Base-by-base conservation (phyloP, 2,888 invertebrate species). In the Morinoia aosen region DNA sequence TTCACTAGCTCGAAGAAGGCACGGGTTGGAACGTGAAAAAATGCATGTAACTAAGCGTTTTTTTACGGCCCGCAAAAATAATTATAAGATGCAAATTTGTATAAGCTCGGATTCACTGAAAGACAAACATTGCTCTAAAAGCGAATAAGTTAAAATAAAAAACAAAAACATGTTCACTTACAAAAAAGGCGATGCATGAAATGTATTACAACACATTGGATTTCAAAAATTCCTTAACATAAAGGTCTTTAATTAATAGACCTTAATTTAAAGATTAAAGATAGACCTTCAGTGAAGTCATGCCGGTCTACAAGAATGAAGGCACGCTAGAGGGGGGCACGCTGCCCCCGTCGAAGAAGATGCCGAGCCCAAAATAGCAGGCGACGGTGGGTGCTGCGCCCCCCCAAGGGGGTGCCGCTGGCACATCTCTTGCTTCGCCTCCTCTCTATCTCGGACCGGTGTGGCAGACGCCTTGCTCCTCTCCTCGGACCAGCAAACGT, bases 361-460 rank as follows among this genome's bases (percentile, higher is more conserved):
- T 90, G 90, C 90, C 48, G 90, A 14, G n/a, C 90, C 90, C 40
- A 19, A 90, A 90, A 90, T 90, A 90, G 90, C 90, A 90, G 90
- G 48, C 90, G 90, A 48, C 90, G 90, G 90, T 90, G 90, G 90
- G 39, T 39, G 90, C 40, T 33, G 76, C 76, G 25, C 33, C 76
- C 61, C 76, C 76, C 10, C 0, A 16, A 1, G 76, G 48, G 39
- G 90, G 39, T 90, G 90, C 90, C 39, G 40, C 19, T 90, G 90
- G 90, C 90, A 90, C 90, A 16, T 16, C 39, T 11, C 90, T 90
- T 12, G 90, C 90, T 40, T 90, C 40, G 90, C 90, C 90, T 90
- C 90, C 90, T 90, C 90, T 90, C 48, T 90, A 90, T 39, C 90
- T 90, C 90, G 39, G 90, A 19, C 90, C 90, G 90, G 90, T 90